These are phyloP conservation scores for Helogale parvula DNA, from an alignment of 2,113 vertebrate genomes.

Conservation along the genomic window DNA sequence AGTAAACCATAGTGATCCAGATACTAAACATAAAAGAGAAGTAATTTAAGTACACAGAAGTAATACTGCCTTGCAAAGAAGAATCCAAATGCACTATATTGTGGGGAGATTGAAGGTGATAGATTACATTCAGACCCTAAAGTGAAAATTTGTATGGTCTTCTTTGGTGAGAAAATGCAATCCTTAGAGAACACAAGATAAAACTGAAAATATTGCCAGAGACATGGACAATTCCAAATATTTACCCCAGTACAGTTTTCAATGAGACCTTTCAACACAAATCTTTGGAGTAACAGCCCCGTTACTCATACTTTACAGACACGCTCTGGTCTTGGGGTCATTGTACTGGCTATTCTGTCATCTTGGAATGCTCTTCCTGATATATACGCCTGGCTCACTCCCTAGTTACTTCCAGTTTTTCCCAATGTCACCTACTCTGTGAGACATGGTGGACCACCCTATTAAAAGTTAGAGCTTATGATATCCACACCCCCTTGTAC, in stretches of 20 bases:
- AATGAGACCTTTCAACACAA: neutral
- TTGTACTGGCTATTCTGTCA: neutral
- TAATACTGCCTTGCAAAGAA: neutral
- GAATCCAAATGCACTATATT: neutral
- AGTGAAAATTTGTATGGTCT: neutral
- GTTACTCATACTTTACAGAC: neutral
- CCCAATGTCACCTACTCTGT: neutral
- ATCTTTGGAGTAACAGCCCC: neutral
- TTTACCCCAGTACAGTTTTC: neutral
- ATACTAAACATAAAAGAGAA: conserved; percentile 5
- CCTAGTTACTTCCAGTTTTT: neutral
- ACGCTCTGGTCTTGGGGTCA: neutral
- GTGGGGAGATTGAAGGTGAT: too few relatives aligned
- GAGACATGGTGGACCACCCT: neutral
- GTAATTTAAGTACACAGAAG: neutral
- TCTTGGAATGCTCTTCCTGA: neutral
- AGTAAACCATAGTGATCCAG: neutral
- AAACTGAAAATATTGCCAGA: neutral
- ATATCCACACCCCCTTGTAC: neutral
- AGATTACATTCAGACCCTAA: neutral
- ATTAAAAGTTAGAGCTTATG: neutral
- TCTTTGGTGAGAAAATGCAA: neutral
- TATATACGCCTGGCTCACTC: neutral
- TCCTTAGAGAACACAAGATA: neutral
- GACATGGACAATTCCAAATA: neutral